Base-by-base conservation (phyloP, 2,797 vertebrate genomes). In the Anolis apletophallus region DNA sequence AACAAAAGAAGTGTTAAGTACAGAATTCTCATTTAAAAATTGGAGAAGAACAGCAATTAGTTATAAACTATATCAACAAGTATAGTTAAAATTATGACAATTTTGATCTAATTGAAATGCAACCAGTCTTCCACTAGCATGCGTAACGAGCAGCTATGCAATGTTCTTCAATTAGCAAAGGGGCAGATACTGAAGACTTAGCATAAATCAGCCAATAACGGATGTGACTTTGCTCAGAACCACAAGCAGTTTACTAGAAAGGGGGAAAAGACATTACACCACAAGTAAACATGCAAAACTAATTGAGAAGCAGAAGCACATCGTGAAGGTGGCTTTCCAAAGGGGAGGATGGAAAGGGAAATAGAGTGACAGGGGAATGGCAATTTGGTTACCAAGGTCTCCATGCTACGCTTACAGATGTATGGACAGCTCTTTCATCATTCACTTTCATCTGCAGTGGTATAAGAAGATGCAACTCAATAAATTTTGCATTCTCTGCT, bases 151-250 rank as follows among this genome's bases (percentile, higher is more conserved):
- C 32, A 61, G 36, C 67, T 72, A 14, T 40, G 23, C 14, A 78
- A n/a, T 32, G 34, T 54, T 59, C 34, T 29, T 82, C 74, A 83
- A 34, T 40, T 32, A 61, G 54, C 54, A 87, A 72, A 69, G 57
- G 29, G n/a, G n/a, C 69, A 87, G 67, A 14, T 71, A 75, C 29
- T 78, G n/a, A 69, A 71, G 17, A 16, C 55, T 32, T 69, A 78
- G 7, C 78, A 88, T 73, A 81, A 91, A 86, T 85, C 87, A 21
- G 82, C 1, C 87, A 75, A 0, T 0, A n/a, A 91, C 87, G 90
- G 90, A 84, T 92, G 89, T 86, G 50, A 6, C 64, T 0, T 87
- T 91, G 88, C 88, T 74, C 90, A 46, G 79, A 83, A 89, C 46
- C 0, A 64, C 84, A 64, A 19, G 5, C 0, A 78, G 73, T 34